These are phyloP conservation scores for Myotis davidii DNA, from an alignment of 2,113 vertebrate species.

Conservation along the genomic window DNA sequence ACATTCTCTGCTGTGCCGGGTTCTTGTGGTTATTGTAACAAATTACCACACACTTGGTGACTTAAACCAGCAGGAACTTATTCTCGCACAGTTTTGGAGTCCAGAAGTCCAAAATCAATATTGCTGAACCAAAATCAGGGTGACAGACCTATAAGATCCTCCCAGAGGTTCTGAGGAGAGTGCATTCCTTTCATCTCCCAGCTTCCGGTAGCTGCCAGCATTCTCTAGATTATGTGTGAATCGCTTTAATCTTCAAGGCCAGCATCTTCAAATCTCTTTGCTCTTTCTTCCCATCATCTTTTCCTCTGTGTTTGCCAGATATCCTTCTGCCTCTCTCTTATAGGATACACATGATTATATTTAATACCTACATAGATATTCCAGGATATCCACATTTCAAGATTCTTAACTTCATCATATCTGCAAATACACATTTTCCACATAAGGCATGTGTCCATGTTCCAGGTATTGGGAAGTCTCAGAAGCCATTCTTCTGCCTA, in stretches of 20 bases:
- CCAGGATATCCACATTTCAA: background rate
- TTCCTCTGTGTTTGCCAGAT: background rate
- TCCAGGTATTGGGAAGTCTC: background rate
- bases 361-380: background rate
- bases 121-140: background rate
- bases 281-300: background rate
- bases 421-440: background rate
- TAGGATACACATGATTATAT: background rate
- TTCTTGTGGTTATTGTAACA: background rate
- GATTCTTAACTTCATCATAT: background rate
- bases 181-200: accelerated
- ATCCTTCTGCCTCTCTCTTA: background rate
- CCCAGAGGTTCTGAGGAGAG: background rate
- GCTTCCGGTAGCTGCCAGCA: background rate
- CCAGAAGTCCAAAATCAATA: background rate
- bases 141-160: background rate
- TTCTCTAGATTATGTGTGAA: background rate
- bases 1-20: background rate
- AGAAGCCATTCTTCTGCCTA: background rate
- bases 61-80: background rate
- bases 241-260: background rate
- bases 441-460: background rate
- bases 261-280: background rate
- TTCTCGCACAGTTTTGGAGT: background rate
- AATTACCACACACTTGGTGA: background rate